These are phyloP conservation scores for Labroides dimidiatus DNA, from an alignment of 2,797 vertebrate genomes.

Conservation along the genomic window DNA sequence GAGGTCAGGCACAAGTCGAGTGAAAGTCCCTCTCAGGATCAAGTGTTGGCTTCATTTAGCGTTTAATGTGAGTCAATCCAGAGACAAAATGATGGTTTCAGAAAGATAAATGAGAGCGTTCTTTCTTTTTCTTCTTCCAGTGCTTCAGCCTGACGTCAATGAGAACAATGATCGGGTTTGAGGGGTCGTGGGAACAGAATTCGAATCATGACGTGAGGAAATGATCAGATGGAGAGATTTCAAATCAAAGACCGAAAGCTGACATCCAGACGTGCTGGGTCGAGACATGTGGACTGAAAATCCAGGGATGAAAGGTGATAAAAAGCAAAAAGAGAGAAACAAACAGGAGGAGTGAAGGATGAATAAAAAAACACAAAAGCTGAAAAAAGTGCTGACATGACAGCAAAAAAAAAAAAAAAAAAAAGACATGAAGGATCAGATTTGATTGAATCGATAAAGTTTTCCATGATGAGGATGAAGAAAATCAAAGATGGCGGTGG, in stretches of 20 bases:
- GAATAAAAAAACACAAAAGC: conserved; percentile 9
- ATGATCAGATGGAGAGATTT: conserved; percentile 36
- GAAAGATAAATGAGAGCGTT: conserved; percentile 4
- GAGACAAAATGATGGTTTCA: conserved; percentile 10
- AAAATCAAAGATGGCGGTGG: conserved; percentile 15
- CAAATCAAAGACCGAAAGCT: conserved; percentile 18
- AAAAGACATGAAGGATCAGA: conserved; percentile 16
- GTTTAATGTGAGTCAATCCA: conserved; percentile 12
- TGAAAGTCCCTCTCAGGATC: conserved; percentile 25
- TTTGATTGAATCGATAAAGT: conserved; percentile 24
- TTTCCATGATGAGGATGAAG: conserved; percentile 9
- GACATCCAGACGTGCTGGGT: conserved; percentile 29
- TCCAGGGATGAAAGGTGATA: conserved; percentile 43
- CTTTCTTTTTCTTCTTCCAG: conserved; percentile 6
- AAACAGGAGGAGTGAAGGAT: conserved; percentile 36
- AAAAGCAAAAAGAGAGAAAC: conserved; percentile 36
- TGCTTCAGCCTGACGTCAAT: conserved; percentile 4
- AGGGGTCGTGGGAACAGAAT: conserved; percentile 8
- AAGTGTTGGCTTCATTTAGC: neutral
- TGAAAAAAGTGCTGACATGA: neutral
- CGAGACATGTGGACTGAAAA: conserved; percentile 34
- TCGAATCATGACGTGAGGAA: conserved; percentile 22
- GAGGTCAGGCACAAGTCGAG: conserved; percentile 40
- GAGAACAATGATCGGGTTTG: conserved; percentile 15
- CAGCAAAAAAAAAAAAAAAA: neutral